Evolutionary conservation across 2,797 vertebrate genomes (phyloP), one percentile per base, ranked within the genome.

Genomic region (Megaceryle alcyon): DNA sequence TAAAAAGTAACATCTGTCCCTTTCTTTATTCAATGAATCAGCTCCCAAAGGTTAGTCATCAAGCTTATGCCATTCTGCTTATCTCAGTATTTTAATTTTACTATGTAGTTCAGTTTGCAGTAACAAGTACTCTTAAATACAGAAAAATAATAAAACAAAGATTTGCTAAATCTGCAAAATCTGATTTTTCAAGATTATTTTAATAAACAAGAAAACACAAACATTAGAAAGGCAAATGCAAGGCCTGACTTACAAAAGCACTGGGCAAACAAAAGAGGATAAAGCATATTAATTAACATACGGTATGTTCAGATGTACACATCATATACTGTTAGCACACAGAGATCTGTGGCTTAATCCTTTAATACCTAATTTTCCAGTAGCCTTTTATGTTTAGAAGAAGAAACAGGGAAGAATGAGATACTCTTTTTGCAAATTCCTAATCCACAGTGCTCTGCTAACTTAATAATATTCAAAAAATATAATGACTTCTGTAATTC

Each of bases 11-110:
- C 95, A 90, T 77, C 91, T 97, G 91, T 85, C 86, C 92, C 41
- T 84, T 87, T 89, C 82, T 88, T 95, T 89, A 92, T 78, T 75
- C 44, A 93, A 28, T 90, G 86, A 96, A 90, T 97, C 92, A 94
- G 93, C 87, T 97, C 95, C 96, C 97, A 97, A 84, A 95, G 95
- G 89, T 96, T 77, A 96, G 90, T 90, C 61, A 94, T 83, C 96
- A 97, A 90, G 39, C 43, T 95, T 85, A 88, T 71, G 44, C 78
- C 85, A 95, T 96, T 96, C 89, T 98, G 97, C 96, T 96, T 95
- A 97, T 93, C 69, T 94, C 86, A 70, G 75, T 91, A 90, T 95
- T 97, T 96, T 92, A 91, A 94, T 87, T 95, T 97, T 94, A 97
- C 79, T 85, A 65, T 35, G 29, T 88, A 93, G 66, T 88, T 97